phyloP scores from a whole-genome alignment of 2,888 invertebrate genomes.

The Diogma glabrata region DNA sequence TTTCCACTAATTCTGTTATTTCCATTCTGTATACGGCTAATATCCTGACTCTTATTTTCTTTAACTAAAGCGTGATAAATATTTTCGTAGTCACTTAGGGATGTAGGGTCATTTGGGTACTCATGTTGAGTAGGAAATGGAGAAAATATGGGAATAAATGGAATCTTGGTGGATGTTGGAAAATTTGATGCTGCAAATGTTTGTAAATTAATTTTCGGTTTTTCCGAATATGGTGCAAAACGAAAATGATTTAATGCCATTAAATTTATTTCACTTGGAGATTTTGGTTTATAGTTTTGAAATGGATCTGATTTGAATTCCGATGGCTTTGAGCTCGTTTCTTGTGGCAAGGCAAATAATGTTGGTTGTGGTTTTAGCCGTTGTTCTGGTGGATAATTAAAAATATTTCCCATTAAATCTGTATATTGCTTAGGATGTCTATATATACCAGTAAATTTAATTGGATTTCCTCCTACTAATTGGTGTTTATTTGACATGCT shows the following conservation, averaged over 20 bases:
- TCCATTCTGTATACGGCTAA: background rate
- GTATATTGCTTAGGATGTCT: slow-evolving; percentile 31
- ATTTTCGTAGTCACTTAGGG: slow-evolving; percentile 11
- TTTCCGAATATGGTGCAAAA: slow-evolving; percentile 32
- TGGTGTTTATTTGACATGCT: slow-evolving; percentile 21
- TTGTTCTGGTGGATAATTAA: slow-evolving; percentile 20
- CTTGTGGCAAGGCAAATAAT: slow-evolving; percentile 31
- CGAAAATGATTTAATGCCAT: slow-evolving; percentile 45
- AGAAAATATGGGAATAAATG: background rate
- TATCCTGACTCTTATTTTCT: background rate
- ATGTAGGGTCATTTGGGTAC: slow-evolving; percentile 1
- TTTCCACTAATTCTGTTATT: slow-evolving; percentile 4
- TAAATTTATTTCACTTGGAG: slow-evolving; percentile 61
- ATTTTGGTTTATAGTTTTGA: slow-evolving; percentile 57
- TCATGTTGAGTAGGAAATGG: background rate
- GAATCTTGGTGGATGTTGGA: background rate
- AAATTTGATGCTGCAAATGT: slow-evolving; percentile 9
- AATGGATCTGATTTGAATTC: slow-evolving; percentile 45
- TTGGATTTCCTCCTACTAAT: slow-evolving; percentile 26
- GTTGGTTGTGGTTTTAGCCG: slow-evolving; percentile 26
- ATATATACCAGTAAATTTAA: slow-evolving; percentile 31
- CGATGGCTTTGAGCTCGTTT: slow-evolving; percentile 13
- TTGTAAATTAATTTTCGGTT: slow-evolving; percentile 22
- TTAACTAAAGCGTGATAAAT: slow-evolving; percentile 15
- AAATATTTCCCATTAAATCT: slow-evolving; percentile 30